Evolutionary conservation across 2,888 invertebrate species (phyloP).

Genomic region (Thymelicus lineola): DNA sequence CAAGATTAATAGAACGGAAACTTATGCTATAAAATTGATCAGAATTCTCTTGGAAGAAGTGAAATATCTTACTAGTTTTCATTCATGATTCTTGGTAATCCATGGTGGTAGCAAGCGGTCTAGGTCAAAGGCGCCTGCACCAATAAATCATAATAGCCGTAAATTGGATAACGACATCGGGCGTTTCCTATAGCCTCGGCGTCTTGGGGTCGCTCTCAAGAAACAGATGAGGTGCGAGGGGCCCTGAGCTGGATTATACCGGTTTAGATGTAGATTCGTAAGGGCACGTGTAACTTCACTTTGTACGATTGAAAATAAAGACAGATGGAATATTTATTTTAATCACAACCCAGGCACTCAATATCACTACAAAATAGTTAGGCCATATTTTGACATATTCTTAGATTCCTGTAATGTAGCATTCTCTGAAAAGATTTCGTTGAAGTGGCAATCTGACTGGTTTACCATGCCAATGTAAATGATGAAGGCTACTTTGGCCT

Average conservation of each 20-base stretch:
- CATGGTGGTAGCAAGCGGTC: conserved; percentile 55
- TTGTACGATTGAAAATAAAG: not conserved
- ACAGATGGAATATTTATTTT: not conserved
- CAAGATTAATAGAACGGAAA: no score
- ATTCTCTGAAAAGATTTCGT: no score
- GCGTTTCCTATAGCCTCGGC: conserved; percentile 78
- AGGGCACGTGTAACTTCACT: conserved; percentile 7
- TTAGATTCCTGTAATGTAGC: no score
- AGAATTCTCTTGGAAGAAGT: no score
- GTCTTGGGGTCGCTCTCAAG: conserved; percentile 58
- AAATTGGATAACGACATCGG: conserved; percentile 79
- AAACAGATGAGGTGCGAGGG: conserved; percentile 37
- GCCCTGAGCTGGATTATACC: conserved; percentile 39
- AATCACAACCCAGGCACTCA: not conserved
- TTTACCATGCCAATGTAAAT: no score
- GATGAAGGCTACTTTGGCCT: no score
- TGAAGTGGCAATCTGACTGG: no score
- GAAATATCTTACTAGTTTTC: no score
- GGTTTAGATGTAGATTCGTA: conserved; percentile 28
- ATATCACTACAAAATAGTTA: not conserved
- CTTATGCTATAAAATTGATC: no score
- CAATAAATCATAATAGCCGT: conserved; percentile 81
- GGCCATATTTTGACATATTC: no score
- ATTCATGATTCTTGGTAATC: not conserved
- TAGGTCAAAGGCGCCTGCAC: conserved; percentile 75